These are phyloP conservation scores for Ormyrus rosae DNA, from an alignment of 2,888 invertebrate genomes.

Conservation along the genomic window DNA sequence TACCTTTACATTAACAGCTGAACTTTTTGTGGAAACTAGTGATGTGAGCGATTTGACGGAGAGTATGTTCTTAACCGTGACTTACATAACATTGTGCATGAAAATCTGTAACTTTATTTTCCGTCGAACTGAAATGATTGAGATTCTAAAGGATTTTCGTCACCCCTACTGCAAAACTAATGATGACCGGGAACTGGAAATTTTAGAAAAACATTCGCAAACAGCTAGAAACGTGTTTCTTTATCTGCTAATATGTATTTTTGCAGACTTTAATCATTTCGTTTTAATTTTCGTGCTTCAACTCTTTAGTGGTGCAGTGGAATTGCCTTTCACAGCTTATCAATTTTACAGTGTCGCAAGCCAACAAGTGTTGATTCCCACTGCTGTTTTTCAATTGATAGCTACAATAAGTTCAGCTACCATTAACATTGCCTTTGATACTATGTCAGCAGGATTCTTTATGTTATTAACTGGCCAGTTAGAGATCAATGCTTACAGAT, in stretches of 20 bases:
- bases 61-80: conserved; percentile 18
- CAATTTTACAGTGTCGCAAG: conserved; percentile 37
- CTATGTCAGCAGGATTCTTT: conserved; percentile 38
- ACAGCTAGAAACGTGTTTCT: conserved; percentile 13
- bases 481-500: conserved; percentile 20
- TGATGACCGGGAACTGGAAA: background rate
- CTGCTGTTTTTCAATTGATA: background rate
- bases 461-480: conserved; percentile 32
- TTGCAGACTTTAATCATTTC: background rate
- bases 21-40: background rate
- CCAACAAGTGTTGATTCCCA: background rate
- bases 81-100: conserved; percentile 18
- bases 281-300: background rate
- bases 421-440: conserved; percentile 35
- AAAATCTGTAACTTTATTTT: conserved; percentile 31
- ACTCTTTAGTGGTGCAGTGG: background rate
- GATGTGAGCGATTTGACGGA: conserved; percentile 24
- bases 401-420: background rate
- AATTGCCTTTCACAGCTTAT: conserved; percentile 33
- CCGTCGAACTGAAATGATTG: background rate
- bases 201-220: conserved; percentile 4
- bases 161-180: background rate
- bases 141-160: conserved; percentile 1
- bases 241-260: conserved; percentile 6
- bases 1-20: background rate